A percentile compares a stretch with the other conserved stretches of the same genome.
These are phyloP conservation scores for Pygocentrus nattereri DNA, from an alignment of 2,797 vertebrate species.

Conservation along the genomic window DNA sequence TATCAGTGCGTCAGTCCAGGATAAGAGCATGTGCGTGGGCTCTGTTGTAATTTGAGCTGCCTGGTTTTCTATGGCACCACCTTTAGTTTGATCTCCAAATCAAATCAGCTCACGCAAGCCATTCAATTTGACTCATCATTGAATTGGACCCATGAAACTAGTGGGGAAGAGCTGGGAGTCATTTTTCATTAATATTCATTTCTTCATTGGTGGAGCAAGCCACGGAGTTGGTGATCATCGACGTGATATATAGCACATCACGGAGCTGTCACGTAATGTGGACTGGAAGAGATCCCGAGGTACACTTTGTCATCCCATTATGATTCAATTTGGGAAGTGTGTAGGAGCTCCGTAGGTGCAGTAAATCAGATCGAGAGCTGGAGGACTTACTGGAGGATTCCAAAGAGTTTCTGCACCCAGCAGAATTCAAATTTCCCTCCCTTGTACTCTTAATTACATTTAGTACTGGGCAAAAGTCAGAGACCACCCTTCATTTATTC, in stretches of 20 bases:
- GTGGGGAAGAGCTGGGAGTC: conserved; percentile 29
- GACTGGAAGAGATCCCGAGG: conserved; percentile 30
- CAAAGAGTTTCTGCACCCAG: not conserved
- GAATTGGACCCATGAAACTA: conserved; percentile 22
- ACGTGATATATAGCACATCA: conserved; percentile 39
- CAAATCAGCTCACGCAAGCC: conserved; percentile 16
- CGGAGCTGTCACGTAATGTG: conserved; percentile 40
- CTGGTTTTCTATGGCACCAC: conserved; percentile 9
- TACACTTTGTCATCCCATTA: conserved; percentile 36
- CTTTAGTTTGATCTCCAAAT: conserved; percentile 35
- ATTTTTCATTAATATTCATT: conserved; percentile 48
- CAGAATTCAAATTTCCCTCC: no score
- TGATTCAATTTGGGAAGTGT: conserved; percentile 42
- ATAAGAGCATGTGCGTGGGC: not conserved
- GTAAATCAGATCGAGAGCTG: conserved; percentile 34
- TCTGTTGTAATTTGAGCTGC: conserved; percentile 13
- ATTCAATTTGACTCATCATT: conserved; percentile 20
- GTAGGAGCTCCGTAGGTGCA: conserved; percentile 13
- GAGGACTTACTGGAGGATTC: conserved; percentile 18
- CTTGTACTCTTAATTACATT: no score
- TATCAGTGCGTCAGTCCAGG: not conserved
- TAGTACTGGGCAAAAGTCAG: no score
- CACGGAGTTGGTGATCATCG: conserved; percentile 31
- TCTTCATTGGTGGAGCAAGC: conserved; percentile 31
- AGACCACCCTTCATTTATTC: no score